Evolutionary conservation across 2,113 vertebrate genomes (phyloP), one percentile per base, ranked within the genome.

Genomic region (Lophius piscatorius): DNA sequence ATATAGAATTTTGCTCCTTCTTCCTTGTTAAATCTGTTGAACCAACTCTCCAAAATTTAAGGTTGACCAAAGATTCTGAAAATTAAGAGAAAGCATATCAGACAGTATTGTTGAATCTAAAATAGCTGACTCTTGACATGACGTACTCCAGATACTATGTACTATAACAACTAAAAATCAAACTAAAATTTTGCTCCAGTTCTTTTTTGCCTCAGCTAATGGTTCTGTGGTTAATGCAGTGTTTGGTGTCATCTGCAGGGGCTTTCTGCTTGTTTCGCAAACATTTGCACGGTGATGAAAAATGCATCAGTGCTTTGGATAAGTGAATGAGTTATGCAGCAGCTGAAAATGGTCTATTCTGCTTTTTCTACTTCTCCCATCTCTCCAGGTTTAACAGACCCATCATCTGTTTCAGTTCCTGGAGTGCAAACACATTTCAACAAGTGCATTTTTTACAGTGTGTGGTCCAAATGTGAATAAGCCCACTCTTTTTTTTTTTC

Each of bases 151-250:
- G 5, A n/a, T 36, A n/a, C 34, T 49, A 2, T 50, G 33, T 40
- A 18, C 1, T 40, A 11, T 59, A 24, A 17, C 54, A n/a, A n/a
- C n/a, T n/a, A n/a, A n/a, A n/a, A n/a, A n/a, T n/a, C n/a, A n/a
- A n/a, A n/a, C n/a, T n/a, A n/a, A n/a, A n/a, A 26, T 70, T 17
- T 16, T 7, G 60, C 50, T 66, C 57, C 63, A 73, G 20, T 67
- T 76, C 46, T 34, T 40, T 9, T 9, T 47, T 23, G 5, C 41
- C 23, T 46, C 26, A 20, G 2, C 21, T 7, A 6, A n/a, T n/a
- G n/a, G n/a, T n/a, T n/a, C n/a, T n/a, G n/a, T n/a, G n/a, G n/a
- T n/a, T n/a, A n/a, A 54, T 59, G 52, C 33, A 6, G 17, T 23
- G 44, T 58, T 62, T 58, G 35, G n/a, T 41, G 55, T 61, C 45